Conservation (phyloP, 2,888 invertebrate species). For the Embidobia sp. region DNA sequence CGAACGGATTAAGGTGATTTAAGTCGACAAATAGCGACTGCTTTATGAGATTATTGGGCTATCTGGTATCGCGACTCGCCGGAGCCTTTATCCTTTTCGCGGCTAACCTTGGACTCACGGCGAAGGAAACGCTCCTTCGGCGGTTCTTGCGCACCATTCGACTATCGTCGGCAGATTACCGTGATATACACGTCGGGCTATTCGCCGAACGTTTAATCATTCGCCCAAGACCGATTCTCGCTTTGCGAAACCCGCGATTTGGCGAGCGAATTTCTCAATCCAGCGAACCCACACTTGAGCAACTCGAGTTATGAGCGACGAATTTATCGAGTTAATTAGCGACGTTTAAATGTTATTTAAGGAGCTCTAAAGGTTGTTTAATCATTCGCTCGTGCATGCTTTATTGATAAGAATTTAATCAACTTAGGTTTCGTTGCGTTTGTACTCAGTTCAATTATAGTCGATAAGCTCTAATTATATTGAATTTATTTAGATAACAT, state of each 20-base stretch:
- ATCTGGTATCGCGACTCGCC: constrained; percentile 67
- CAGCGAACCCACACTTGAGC: too few species aligned
- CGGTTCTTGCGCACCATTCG: constrained; percentile 64
- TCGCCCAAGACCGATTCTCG: constrained; percentile 28
- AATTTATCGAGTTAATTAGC: background rate
- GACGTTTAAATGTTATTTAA: background rate
- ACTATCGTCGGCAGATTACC: constrained; percentile 69
- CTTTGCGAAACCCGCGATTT: constrained; percentile 42
- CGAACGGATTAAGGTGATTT: constrained; percentile 75
- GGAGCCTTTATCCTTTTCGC: constrained; percentile 58
- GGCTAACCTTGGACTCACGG: constrained; percentile 60
- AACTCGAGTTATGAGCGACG: too few species aligned
- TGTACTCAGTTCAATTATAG: background rate
- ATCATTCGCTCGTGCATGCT: background rate
- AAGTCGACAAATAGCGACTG: constrained; percentile 75
- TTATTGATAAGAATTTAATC: constrained; percentile 4
- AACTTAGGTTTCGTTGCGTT: background rate
- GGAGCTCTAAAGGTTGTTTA: too few species aligned
- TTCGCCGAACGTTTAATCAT: constrained; percentile 66
- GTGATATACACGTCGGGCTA: constrained; percentile 69
- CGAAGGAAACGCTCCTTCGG: constrained; percentile 56
- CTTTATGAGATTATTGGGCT: constrained; percentile 75
- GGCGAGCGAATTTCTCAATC: background rate
- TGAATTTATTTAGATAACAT: constrained; percentile 22
- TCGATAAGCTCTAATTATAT: constrained; percentile 26